phyloP scores from a whole-genome alignment of 92 coral and sea anemone genomes.

The Actinostola sp. region DNA sequence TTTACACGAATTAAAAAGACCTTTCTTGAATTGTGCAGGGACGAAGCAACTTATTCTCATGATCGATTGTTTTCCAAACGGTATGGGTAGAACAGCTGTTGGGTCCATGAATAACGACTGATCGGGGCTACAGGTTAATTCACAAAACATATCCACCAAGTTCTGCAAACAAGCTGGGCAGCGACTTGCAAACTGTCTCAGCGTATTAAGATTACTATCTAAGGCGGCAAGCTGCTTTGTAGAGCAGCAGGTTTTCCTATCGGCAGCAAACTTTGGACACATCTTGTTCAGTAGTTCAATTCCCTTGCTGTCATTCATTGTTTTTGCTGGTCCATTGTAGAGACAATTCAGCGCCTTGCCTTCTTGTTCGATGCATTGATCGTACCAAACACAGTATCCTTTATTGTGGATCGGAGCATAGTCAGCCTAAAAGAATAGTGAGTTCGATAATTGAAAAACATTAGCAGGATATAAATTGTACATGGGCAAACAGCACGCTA shows the following conservation, averaged over 20 bases:
- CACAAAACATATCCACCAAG: constrained; percentile 76
- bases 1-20: constrained; percentile 82
- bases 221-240: constrained; percentile 55
- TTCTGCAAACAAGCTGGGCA: constrained; percentile 94
- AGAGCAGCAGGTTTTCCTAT: constrained; percentile 69
- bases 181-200: constrained; percentile 54
- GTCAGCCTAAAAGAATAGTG: no score
- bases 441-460: no score
- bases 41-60: constrained; percentile 43
- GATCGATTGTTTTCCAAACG: background rate
- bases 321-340: constrained; percentile 87
- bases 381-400: constrained; percentile 96
- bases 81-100: background rate
- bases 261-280: constrained; percentile 70
- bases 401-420: constrained; percentile 51
- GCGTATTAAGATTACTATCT: constrained; percentile 39
- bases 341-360: constrained; percentile 63
- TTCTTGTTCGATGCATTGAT: constrained; percentile 46
- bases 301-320: constrained; percentile 48
- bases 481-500: no score
- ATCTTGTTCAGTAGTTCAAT: constrained; percentile 39
- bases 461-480: no score
- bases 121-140: constrained; percentile 73
- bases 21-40: constrained; percentile 60
- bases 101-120: constrained; percentile 78